phyloP scores from a whole-genome alignment of 2,113 vertebrate species.

The Aegotheles bennettii region DNA sequence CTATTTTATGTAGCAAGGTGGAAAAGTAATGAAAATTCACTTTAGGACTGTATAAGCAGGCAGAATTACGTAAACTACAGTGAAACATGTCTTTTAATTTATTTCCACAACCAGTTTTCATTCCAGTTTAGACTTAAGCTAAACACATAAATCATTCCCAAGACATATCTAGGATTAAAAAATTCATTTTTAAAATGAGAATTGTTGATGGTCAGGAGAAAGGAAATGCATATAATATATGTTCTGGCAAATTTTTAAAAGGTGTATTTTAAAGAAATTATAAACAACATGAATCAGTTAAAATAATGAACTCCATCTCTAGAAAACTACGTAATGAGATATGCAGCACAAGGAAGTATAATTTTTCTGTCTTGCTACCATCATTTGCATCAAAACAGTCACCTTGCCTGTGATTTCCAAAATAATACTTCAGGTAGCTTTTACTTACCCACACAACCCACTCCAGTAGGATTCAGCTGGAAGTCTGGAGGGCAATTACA shows the following conservation, averaged over 20 bases:
- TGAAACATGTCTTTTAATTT: background rate
- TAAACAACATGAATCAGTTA: background rate
- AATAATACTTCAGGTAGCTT: background rate
- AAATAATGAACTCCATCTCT: background rate
- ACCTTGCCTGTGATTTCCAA: background rate
- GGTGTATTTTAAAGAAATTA: background rate
- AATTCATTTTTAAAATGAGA: background rate
- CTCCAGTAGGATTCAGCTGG: slow-evolving; percentile 83
- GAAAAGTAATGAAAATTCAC: background rate
- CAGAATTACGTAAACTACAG: background rate
- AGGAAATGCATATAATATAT: background rate
- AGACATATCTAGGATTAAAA: background rate
- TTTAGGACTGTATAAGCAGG: background rate
- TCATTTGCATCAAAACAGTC: background rate
- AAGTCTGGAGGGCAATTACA: slow-evolving; percentile 85
- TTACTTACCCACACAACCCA: slow-evolving; percentile 84
- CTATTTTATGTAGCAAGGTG: background rate
- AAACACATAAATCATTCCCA: background rate
- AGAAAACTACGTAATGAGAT: background rate
- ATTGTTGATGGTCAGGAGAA: background rate
- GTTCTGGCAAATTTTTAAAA: background rate
- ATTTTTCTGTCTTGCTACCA: background rate
- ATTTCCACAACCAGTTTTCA: background rate
- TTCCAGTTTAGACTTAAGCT: background rate
- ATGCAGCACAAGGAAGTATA: background rate